Evolutionary conservation across 2,888 invertebrate genomes (phyloP).

Genomic region (Athalia circularis): DNA sequence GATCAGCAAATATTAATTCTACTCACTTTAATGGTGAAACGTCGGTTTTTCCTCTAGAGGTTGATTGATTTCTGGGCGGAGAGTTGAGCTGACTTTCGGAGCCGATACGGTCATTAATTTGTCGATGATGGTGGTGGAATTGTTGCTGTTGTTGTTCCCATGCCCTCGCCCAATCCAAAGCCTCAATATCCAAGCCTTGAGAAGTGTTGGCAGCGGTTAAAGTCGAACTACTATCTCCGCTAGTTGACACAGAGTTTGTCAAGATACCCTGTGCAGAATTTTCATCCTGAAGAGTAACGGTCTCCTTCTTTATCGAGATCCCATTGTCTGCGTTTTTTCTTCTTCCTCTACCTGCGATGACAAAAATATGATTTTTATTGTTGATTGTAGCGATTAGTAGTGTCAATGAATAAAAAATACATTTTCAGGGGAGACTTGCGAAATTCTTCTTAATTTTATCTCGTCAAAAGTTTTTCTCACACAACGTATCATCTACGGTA

Average conservation of each 20-base stretch:
- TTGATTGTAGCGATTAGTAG: constrained; percentile 17
- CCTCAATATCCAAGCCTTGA: constrained; percentile 63
- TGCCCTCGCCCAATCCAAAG: constrained; percentile 66
- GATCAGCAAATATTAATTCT: neutral
- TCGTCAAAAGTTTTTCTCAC: too few species aligned
- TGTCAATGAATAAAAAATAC: neutral
- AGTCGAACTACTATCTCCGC: constrained; percentile 54
- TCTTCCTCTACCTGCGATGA: constrained; percentile 65
- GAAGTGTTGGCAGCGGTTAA: constrained; percentile 53
- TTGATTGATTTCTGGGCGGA: constrained; percentile 57
- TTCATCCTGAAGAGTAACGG: constrained; percentile 60
- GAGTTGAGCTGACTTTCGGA: constrained; percentile 61
- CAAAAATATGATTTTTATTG: neutral
- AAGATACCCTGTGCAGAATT: constrained; percentile 55
- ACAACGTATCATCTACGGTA: too few species aligned
- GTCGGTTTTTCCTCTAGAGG: constrained; percentile 58
- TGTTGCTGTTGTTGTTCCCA: constrained; percentile 61
- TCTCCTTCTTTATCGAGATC: constrained; percentile 55
- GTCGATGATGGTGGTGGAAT: constrained; percentile 58
- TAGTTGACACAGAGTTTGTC: constrained; percentile 51
- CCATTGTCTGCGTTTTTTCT: constrained; percentile 64
- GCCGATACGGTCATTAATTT: constrained; percentile 47
- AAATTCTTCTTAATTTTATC: too few species aligned
- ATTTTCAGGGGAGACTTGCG: neutral
- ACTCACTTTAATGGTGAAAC: constrained; percentile 67